Evolutionary conservation across 2,113 vertebrate species (phyloP).

Genomic region (Proteles cristata): DNA sequence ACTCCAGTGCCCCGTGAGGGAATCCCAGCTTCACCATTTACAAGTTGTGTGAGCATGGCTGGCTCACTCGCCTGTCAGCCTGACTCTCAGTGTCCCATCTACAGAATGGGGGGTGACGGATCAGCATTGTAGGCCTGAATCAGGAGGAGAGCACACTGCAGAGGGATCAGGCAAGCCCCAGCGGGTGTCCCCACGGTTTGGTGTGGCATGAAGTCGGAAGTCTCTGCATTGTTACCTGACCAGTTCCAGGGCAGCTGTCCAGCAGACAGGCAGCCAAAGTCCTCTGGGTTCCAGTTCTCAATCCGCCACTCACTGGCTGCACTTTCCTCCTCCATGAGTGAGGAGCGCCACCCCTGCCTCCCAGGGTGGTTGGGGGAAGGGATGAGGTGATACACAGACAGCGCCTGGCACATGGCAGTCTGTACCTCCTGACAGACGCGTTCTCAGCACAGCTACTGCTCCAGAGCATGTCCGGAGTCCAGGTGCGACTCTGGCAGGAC

Average conservation of each 20-base stretch:
- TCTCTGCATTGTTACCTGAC: neutral
- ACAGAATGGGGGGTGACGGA: neutral
- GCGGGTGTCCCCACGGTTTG: too few species aligned
- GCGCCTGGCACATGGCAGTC: neutral
- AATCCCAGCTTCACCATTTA: neutral
- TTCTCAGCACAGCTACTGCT: neutral
- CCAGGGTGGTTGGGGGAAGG: neutral
- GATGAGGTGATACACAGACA: neutral
- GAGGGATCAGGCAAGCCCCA: neutral
- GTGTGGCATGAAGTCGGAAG: neutral
- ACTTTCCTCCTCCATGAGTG: neutral
- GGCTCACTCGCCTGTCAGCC: neutral
- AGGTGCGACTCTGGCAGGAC: neutral
- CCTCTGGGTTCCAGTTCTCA: neutral
- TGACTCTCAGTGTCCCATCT: neutral
- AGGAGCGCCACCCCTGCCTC: neutral
- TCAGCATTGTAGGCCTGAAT: neutral
- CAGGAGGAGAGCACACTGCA: neutral
- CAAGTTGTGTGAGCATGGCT: neutral
- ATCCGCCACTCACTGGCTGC: neutral
- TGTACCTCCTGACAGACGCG: neutral
- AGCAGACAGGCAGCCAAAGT: neutral
- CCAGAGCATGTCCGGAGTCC: neutral
- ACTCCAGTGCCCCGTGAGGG: neutral
- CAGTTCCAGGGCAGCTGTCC: neutral